Evolutionary conservation across 2,888 invertebrate genomes (phyloP).

Genomic region (Stenolophus ochropezus): DNA sequence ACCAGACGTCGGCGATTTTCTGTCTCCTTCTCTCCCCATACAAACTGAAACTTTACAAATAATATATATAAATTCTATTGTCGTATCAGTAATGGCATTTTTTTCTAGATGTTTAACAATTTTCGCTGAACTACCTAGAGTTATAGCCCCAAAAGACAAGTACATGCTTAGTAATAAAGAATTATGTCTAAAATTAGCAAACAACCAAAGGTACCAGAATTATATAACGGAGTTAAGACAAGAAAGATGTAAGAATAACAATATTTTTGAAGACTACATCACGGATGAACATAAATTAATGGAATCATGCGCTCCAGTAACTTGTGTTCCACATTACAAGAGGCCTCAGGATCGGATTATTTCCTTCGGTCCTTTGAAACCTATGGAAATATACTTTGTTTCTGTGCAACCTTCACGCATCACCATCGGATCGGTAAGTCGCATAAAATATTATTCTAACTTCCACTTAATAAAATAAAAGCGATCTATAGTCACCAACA

Average conservation of each 20-base stretch:
- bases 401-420: background rate
- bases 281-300: background rate
- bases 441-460: too few relatives aligned
- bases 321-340: background rate
- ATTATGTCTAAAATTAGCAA: background rate
- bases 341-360: background rate
- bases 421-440: background rate
- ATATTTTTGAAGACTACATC: background rate
- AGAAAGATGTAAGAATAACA: background rate
- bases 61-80: too few relatives aligned
- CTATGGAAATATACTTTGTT: constrained; percentile 12
- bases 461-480: too few relatives aligned
- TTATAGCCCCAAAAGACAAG: constrained; percentile 62
- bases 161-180: constrained; percentile 65
- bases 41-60: too few relatives aligned
- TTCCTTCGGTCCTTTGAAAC: background rate
- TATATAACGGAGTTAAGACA: background rate
- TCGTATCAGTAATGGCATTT: background rate
- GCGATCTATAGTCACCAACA: too few relatives aligned
- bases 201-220: constrained; percentile 62
- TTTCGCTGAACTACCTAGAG: constrained; percentile 67
- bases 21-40: too few relatives aligned
- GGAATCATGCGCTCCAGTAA: background rate
- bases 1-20: too few relatives aligned
- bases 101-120: constrained; percentile 68